Evolutionary conservation across 2,888 invertebrate species (phyloP), one percentile per base, ranked within the genome.

Genomic region (Scaeva pyrastri): DNA sequence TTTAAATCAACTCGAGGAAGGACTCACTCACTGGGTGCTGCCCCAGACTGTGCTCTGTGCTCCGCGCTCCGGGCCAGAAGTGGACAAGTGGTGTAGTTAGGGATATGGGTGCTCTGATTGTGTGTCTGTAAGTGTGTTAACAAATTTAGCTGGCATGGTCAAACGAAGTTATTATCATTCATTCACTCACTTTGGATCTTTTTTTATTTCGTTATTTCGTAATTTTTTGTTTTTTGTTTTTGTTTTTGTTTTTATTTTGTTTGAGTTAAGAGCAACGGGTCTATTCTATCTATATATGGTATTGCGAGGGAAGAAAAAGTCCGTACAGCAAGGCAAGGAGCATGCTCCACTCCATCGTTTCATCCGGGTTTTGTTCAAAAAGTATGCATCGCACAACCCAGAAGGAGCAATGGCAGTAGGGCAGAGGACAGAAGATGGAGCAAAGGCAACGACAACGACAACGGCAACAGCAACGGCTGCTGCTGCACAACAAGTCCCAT

Each of bases 401-500:
- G 52, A 16, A 68, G 52, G 23, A 68, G 68, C 68, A 36, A 52
- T 68, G 52, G 8, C 31, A 8, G 8, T 5, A 31, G 31, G 31
- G 7, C 31, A 31, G 4, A 31, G 31, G 31, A 31, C 31, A 31
- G 31, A 8, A 8, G 16, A 19, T 41, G 60, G 41, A 39, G 60
- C 60, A 60, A 60, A 39, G 74, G 79, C 84, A 79, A 72, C 31
- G 16, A 11, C 6, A 16, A 16, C 43, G 74, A 75, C 84, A 79
- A 72, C 31, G 16, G 19, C 6, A 16, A 16, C 43, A n/a, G 56
- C 36, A 16, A 16, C 36, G n/a, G 16, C 36, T 60, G 39, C 60
- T 41, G 50, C 21, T 21, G 60, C 82, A 86, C 77, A 82, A 82
- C 86, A 86, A 86, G 86, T 86, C 86, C 77, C 82, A 86, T 82